Base-by-base conservation (phyloP, 2,797 vertebrate species). In the Diceros bicornis region DNA sequence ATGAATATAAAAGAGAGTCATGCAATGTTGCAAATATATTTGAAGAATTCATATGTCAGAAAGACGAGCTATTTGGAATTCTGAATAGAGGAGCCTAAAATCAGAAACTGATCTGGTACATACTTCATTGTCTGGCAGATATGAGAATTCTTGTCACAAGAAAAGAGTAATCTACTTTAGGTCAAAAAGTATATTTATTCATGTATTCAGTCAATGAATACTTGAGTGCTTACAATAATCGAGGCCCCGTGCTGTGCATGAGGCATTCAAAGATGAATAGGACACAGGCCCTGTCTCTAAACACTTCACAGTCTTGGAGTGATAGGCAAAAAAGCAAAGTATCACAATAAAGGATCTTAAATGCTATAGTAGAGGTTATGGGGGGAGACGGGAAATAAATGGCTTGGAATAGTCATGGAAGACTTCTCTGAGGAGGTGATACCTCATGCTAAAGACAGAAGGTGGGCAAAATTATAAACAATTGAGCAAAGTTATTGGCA, bases 11-110 rank as follows among this genome's bases (percentile, higher is more conserved):
- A 96, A 47, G 11, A 82, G 57, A 92, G 0, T 37, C n/a, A 37
- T 44, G 3, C 8, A 59, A 77, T 61, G 44, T 52, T 86, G 21
- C n/a, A 89, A 96, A 96, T 79, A 29, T 52, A 71, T 61, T 74
- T 83, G 52, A 96, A 79, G 64, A 93, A 95, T 66, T 72, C 71
- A 79, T 78, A 16, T 78, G 32, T 82, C 69, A 88, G 29, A 69
- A 59, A 85, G 41, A 52, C 25, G n/a, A 85, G 4, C 16, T 68
- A 0, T 85, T 91, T 91, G 13, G 27, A 88, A 90, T 85, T 20
- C 13, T 92, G 21, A 94, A 86, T 71, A 68, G 27, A 95, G 17
- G 20, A n/a, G 3, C 11, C 11, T 86, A 68, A 96, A 62, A 64
- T 85, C 57, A 96, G 23, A 79, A 82, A 74, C 27, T 66, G 29